Base-by-base conservation (phyloP, 2,888 invertebrate species). In the Zygaena filipendulae region DNA sequence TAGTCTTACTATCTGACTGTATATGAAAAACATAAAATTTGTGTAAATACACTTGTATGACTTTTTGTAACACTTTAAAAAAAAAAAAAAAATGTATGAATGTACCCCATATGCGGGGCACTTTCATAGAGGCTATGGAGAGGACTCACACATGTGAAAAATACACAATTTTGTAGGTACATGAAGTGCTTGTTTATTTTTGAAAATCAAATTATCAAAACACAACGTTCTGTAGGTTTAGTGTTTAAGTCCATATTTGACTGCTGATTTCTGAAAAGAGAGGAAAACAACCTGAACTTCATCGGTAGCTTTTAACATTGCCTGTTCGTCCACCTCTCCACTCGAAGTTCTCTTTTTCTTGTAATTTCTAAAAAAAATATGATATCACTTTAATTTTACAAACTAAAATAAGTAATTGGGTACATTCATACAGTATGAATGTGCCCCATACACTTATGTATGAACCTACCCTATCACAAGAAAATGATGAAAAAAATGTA, bases 311-410 rank as follows among this genome's bases (percentile, higher is more conserved):
- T 11, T 16, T 23, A 11, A 14, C 30, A 34, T 37, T 21, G 33
- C 27, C 13, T 30, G 22, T 34, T 35, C 34, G 20, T 29, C 32
- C 26, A 34, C 34, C 20, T 32, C 32, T 29, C 32, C 16, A 13
- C 18, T 28, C 19, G 26, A 23, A 16, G 25, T 34, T 25, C 32
- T 29, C 33, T 37, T 37, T 37, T 33, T 34, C 13, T 27, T 16
- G 16, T 16, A 16, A 6, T 4, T 7, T 16, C 16, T 16, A 27
- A 27, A 21, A 27, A 21, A 27, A 27, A 21, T 27, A 21, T 21
- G 27, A 21, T 11, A 27, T 21, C 21, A 27, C 11, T 27, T 19
- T 12, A 27, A 27, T 27, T 18, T 9, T 21, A 9, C n/a, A 13
- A 27, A 20, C 20, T 8, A 27, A 20, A 21, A 27, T 21, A 12